A percentile compares a stretch with the other conserved stretches of the same genome.
These are phyloP conservation scores for Bathynomus jamesi DNA, from an alignment of 1,140 invertebrate species.

Conservation along the genomic window DNA sequence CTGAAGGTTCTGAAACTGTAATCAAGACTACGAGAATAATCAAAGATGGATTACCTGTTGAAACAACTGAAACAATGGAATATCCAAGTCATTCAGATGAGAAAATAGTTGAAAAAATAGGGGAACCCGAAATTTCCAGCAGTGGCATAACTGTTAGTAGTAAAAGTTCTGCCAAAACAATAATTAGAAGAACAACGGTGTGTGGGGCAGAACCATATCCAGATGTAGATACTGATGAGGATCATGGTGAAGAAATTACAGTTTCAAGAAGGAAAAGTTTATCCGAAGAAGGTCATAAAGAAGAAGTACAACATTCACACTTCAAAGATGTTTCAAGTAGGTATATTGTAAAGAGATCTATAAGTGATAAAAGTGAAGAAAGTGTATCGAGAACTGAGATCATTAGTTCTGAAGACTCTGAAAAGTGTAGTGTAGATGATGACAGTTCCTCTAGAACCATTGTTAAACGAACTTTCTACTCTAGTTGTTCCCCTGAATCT, in stretches of 20 bases:
- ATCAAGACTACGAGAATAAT: too few relatives aligned
- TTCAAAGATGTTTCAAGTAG: neutral
- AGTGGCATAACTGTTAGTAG: too few relatives aligned
- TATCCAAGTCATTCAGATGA: too few relatives aligned
- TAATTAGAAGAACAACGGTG: constrained; percentile 11
- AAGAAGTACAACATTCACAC: neutral
- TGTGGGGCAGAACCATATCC: constrained; percentile 13
- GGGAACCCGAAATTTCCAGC: too few relatives aligned
- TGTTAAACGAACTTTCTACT: neutral
- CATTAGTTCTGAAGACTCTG: neutral
- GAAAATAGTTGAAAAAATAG: too few relatives aligned
- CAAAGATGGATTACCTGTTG: neutral
- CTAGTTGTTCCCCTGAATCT: neutral
- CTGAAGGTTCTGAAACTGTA: too few relatives aligned
- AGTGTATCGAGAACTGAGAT: neutral
- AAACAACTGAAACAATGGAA: neutral
- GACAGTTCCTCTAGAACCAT: neutral
- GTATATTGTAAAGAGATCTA: neutral
- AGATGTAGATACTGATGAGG: constrained; percentile 10
- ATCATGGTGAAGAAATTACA: constrained; percentile 7
- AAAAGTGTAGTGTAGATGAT: too few relatives aligned
- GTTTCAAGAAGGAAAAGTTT: constrained; percentile 10
- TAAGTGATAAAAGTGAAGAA: neutral
- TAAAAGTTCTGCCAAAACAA: neutral
- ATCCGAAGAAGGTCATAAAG: neutral